Evolutionary conservation across 2,888 invertebrate genomes (phyloP).

Genomic region (Dyspetes luteomarginatus): DNA sequence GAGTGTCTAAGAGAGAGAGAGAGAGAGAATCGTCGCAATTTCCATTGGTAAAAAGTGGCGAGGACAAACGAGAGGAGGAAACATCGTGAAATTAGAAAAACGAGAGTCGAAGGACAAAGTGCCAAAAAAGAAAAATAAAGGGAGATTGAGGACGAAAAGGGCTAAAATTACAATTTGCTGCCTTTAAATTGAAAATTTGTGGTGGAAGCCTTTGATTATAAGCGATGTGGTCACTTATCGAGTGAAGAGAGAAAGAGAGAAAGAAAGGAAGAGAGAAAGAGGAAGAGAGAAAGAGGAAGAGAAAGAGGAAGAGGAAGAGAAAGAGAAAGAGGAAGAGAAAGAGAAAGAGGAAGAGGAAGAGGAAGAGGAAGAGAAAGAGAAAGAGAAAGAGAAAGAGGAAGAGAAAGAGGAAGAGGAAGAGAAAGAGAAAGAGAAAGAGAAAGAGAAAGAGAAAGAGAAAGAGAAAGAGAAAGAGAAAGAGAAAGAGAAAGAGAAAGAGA

Average conservation of each 20-base stretch:
- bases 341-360: not conserved
- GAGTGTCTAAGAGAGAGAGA: not conserved
- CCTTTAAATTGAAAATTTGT: conserved; percentile 49
- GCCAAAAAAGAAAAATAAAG: conserved; percentile 4
- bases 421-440: not conserved
- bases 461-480: conserved; percentile 1
- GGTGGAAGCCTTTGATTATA: conserved; percentile 8
- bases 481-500: conserved; percentile 3
- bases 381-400: conserved; percentile 3
- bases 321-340: no score
- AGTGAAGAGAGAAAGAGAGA: conserved; percentile 5
- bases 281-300: not conserved
- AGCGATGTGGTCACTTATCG: conserved; percentile 4
- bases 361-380: not conserved
- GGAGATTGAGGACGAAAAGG: not conserved
- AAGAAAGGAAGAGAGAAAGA: not conserved
- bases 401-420: conserved; percentile 1
- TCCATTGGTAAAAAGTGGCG: not conserved
- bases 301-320: not conserved
- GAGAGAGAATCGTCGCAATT: conserved; percentile 26
- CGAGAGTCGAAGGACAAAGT: conserved; percentile 10
- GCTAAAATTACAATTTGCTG: conserved; percentile 26
- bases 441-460: not conserved
- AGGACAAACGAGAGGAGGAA: conserved; percentile 5
- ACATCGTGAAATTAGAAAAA: not conserved